Percentiles rank a stretch among this genome's conserved stretches.
Evolutionary conservation across 2,113 vertebrate genomes (phyloP).

Genomic region (Meleagris gallopavo): DNA sequence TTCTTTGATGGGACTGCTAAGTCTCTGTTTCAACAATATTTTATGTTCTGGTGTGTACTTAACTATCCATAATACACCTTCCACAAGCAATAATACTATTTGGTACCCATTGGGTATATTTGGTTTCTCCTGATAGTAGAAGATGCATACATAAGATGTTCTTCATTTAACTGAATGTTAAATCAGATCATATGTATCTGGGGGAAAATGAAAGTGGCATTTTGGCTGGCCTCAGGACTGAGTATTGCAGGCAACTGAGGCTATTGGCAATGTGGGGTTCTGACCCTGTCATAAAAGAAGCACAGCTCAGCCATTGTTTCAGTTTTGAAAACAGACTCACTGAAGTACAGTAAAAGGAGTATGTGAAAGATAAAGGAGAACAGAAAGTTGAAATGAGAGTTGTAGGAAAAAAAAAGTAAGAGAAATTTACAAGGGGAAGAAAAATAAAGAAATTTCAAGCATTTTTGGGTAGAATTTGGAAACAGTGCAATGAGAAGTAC

Average conservation of each 20-base stretch:
- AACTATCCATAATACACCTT: background rate
- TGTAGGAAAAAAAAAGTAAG: background rate
- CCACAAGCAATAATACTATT: background rate
- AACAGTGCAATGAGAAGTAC: background rate
- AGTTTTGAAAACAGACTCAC: background rate
- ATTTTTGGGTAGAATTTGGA: background rate
- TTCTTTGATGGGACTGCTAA: background rate
- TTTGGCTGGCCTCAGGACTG: background rate
- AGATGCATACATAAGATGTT: background rate
- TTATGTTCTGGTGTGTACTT: background rate
- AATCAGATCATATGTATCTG: background rate
- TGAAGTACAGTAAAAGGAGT: background rate
- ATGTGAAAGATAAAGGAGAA: background rate
- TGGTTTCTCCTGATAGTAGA: background rate
- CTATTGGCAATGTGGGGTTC: background rate
- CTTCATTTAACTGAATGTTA: background rate
- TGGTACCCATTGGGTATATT: background rate
- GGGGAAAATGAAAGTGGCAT: background rate
- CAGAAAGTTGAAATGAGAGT: background rate
- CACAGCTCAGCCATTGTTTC: background rate
- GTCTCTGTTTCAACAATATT: background rate
- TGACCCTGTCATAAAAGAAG: background rate
- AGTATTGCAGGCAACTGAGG: background rate
- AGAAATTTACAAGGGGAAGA: background rate
- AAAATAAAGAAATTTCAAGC: background rate